Percentiles rank a stretch among this genome's conserved stretches.
phyloP scores from a whole-genome alignment of 2,113 vertebrate species.

The Tinamus guttatus region DNA sequence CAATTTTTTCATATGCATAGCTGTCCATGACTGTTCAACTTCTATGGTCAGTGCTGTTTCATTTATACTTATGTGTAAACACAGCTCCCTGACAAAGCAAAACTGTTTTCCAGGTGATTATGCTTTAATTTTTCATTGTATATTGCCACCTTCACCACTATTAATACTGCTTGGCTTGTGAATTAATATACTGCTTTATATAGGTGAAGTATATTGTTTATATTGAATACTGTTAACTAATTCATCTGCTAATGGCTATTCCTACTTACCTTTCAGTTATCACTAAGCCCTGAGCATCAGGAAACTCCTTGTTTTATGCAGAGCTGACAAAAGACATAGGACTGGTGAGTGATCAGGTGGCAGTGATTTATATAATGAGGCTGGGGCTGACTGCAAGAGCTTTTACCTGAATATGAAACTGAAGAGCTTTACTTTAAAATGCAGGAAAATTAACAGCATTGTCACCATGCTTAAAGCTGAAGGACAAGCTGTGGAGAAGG shows the following conservation, averaged over 20 bases:
- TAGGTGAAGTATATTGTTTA: constrained; percentile 26
- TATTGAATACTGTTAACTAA: constrained; percentile 26
- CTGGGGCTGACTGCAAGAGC: constrained; percentile 57
- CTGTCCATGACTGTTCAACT: background rate
- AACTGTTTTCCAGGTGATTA: background rate
- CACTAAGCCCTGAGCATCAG: background rate
- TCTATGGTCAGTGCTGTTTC: background rate
- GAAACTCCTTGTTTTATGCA: background rate
- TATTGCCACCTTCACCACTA: constrained; percentile 12
- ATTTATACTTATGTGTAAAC: background rate
- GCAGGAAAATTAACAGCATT: constrained; percentile 14
- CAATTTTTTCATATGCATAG: background rate
- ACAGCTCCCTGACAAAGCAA: constrained; percentile 3
- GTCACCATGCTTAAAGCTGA: background rate
- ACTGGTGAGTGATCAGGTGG: constrained; percentile 27
- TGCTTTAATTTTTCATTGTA: background rate
- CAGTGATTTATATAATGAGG: constrained; percentile 14
- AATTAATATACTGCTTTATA: constrained; percentile 10
- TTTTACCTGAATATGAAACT: constrained; percentile 50
- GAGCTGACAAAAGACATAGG: constrained; percentile 27
- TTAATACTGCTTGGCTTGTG: constrained; percentile 2
- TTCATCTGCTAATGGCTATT: constrained; percentile 28
- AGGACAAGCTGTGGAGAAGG: background rate
- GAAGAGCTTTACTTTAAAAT: constrained; percentile 46
- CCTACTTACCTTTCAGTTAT: constrained; percentile 13